Evolutionary conservation across 2,797 vertebrate species (phyloP), one percentile per base, ranked within the genome.

Genomic region (Lacerta viridis): DNA sequence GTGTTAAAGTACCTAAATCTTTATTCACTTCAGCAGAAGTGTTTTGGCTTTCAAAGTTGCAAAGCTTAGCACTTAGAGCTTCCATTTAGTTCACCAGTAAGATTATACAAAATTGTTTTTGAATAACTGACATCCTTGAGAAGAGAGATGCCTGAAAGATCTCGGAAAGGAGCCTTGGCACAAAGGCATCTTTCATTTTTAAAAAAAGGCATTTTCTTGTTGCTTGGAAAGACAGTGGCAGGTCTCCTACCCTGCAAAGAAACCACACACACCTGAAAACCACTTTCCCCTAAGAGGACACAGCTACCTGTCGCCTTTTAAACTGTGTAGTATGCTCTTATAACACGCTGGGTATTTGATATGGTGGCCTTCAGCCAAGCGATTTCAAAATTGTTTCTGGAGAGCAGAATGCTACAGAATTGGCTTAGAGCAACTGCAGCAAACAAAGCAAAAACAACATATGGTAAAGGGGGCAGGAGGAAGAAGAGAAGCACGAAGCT

Each of bases 41-140:
- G 75, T 41, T 3, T 8, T 85, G 79, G 59, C 93, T 94, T 91
- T 92, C 92, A 90, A 89, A 88, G 64, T 77, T 55, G n/a, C 83
- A 50, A 83, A 76, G 78, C 39, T 87, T 68, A 83, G 77, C 69
- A 90, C 46, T 83, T 33, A 76, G 83, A 87, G 29, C 18, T 92
- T 23, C n/a, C 17, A 64, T 91, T 90, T 87, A 87, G 25, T 61
- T 90, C 69, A 88, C 61, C 75, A 72, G 59, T 88, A 91, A 92
- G 78, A 88, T 88, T 88, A 78, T 83, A 91, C 27, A 90, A 88
- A 92, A 87, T 36, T 88, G 71, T 78, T 76, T 91, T 84, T 92
- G n/a, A 89, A 82, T 86, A 93, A 92, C 78, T 76, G 89, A 81
- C 25, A 86, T 66, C 10, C 88, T 87, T 69, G 74, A 74, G 84